Evolutionary conservation across 2,113 vertebrate genomes (phyloP).

Genomic region (Epinephelus moara): DNA sequence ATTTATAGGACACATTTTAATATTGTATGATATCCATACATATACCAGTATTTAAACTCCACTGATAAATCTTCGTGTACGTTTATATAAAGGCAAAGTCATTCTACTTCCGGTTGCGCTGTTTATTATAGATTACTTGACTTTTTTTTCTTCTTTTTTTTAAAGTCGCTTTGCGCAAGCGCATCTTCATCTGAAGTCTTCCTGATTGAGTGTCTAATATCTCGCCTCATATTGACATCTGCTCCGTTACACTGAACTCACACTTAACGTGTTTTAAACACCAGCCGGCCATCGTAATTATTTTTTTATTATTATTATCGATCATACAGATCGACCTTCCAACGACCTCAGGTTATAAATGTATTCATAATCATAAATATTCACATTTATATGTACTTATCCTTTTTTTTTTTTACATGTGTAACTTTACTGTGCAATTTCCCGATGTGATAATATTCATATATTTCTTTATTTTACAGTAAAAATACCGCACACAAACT

Average conservation of each 20-base stretch:
- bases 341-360: background rate
- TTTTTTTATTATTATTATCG: background rate
- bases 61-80: accelerated
- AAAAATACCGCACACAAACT: no score
- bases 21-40: background rate
- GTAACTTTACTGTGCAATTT: no score
- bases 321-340: background rate
- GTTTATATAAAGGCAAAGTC: accelerated
- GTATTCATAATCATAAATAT: no score
- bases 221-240: slow-evolving; percentile 10
- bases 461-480: no score
- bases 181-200: slow-evolving; percentile 54
- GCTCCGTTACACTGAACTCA: slow-evolving; percentile 1
- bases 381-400: no score
- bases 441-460: no score
- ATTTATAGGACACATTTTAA: accelerated
- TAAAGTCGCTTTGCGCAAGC: slow-evolving; percentile 56
- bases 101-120: slow-evolving; percentile 21
- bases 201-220: slow-evolving; percentile 48
- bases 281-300: no score
- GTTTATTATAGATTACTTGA: slow-evolving; percentile 17
- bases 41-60: accelerated
- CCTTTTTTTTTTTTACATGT: no score
- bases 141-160: background rate
- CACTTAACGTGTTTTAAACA: background rate